Percentiles rank a stretch among this genome's conserved stretches.
phyloP scores from a whole-genome alignment of 1,140 invertebrate species.

The Pseudomyrmex concolor region DNA sequence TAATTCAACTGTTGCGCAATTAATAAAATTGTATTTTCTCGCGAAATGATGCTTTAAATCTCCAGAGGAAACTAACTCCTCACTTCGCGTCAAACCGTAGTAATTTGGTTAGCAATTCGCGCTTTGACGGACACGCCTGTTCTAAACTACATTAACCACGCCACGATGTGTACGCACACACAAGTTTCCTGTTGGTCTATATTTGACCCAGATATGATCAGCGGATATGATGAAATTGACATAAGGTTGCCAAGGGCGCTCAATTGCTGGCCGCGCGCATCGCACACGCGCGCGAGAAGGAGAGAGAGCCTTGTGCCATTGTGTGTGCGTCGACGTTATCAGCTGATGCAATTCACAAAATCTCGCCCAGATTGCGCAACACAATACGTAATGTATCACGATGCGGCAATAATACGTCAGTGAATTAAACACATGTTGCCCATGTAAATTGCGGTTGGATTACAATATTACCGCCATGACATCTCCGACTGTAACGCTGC shows the following conservation, averaged over 20 bases:
- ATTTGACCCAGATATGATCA: slow-evolving; percentile 52
- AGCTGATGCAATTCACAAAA: slow-evolving; percentile 35
- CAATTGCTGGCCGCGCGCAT: slow-evolving; percentile 39
- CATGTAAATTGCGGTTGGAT: not conserved
- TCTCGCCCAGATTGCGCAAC: slow-evolving; percentile 13
- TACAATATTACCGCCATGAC: not conserved
- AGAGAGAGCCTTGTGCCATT: slow-evolving; percentile 17
- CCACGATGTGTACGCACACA: slow-evolving; percentile 29
- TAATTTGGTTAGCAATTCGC: slow-evolving; percentile 20
- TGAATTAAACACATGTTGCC: not conserved
- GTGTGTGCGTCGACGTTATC: not conserved
- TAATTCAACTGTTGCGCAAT: too few species aligned
- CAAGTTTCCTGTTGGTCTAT: slow-evolving; percentile 33
- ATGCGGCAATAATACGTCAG: not conserved
- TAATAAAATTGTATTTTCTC: not conserved
- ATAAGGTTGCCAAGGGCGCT: slow-evolving; percentile 50
- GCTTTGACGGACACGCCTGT: slow-evolving; percentile 56
- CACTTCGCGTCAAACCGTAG: slow-evolving; percentile 11
- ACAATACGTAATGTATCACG: not conserved
- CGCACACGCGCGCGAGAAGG: too few species aligned
- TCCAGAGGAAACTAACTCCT: not conserved
- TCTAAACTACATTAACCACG: slow-evolving; percentile 58
- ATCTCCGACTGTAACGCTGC: too few species aligned
- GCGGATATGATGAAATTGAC: slow-evolving; percentile 65
- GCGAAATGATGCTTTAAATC: slow-evolving; percentile 12